These are phyloP conservation scores for Thalassophryne amazonica DNA, from an alignment of 2,797 vertebrate genomes.

Conservation along the genomic window DNA sequence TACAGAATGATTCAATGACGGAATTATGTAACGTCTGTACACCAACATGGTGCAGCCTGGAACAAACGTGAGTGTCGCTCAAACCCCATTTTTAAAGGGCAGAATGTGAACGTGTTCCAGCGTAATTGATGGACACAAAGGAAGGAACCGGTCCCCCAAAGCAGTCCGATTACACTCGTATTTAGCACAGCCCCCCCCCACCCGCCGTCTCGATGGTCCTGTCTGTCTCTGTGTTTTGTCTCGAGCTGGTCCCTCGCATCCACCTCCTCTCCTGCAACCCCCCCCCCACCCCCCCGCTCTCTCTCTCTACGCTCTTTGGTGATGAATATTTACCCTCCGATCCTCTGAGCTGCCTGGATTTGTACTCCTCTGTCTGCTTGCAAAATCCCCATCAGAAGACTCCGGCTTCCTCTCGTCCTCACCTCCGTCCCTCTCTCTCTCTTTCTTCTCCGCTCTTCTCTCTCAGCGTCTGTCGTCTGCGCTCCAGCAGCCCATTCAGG, in stretches of 20 bases:
- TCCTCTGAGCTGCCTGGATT: slow-evolving; percentile 71
- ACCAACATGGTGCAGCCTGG: slow-evolving; percentile 19
- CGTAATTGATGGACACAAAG: slow-evolving; percentile 13
- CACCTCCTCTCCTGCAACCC: slow-evolving; percentile 14
- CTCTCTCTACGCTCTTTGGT: slow-evolving; percentile 43
- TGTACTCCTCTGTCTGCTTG: slow-evolving; percentile 64
- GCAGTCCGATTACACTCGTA: slow-evolving; percentile 22
- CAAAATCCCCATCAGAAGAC: slow-evolving; percentile 80
- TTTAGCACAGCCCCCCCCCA: slow-evolving; percentile 26
- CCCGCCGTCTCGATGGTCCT: slow-evolving; percentile 31
- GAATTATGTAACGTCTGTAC: slow-evolving; percentile 68
- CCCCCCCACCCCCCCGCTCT: neutral
- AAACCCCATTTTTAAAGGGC: neutral
- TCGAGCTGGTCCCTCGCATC: slow-evolving; percentile 51
- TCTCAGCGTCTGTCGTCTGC: slow-evolving; percentile 60
- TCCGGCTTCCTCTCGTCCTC: slow-evolving; percentile 60
- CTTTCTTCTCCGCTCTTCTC: slow-evolving; percentile 5
- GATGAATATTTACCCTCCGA: slow-evolving; percentile 82
- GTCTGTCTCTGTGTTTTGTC: slow-evolving; percentile 67
- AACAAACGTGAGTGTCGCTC: slow-evolving; percentile 2
- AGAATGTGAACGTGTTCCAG: neutral
- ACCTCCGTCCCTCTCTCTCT: slow-evolving; percentile 58
- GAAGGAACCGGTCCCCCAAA: slow-evolving; percentile 6
- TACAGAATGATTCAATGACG: slow-evolving; percentile 43
- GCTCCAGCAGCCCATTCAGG: slow-evolving; percentile 81